These are phyloP conservation scores for Cydia amplana DNA, from an alignment of 1,140 invertebrate species.

Conservation along the genomic window DNA sequence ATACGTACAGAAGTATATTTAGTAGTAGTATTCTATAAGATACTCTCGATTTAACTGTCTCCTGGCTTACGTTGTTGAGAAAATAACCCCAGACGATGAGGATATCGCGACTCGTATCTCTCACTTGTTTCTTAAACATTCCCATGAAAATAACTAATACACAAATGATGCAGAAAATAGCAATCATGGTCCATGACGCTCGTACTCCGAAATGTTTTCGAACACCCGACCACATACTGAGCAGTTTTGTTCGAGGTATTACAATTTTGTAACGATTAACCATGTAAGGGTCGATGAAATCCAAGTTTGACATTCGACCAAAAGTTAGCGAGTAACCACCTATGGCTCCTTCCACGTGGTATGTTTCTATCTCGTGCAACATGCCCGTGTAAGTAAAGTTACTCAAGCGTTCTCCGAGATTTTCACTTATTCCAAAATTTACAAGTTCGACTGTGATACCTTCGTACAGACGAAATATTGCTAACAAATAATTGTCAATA, in stretches of 20 bases:
- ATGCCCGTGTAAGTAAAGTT: conserved; percentile 33
- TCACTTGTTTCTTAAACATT: conserved; percentile 31
- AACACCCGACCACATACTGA: conserved; percentile 37
- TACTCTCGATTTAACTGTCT: conserved; percentile 10
- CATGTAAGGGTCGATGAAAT: conserved; percentile 37
- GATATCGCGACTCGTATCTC: conserved; percentile 34
- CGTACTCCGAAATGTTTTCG: conserved; percentile 16
- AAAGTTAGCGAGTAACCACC: conserved; percentile 36
- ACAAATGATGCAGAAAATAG: conserved; percentile 17
- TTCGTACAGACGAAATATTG: conserved; percentile 31
- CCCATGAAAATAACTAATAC: conserved; percentile 9
- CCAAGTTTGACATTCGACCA: conserved; percentile 10
- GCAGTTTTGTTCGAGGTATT: conserved; percentile 21
- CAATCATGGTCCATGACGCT: neutral
- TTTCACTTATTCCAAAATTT: conserved; percentile 6
- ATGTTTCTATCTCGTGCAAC: conserved; percentile 25
- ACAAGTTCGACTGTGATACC: conserved; percentile 22
- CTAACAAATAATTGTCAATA: conserved; percentile 27
- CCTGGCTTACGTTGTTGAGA: conserved; percentile 34
- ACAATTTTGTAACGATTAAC: conserved; percentile 35
- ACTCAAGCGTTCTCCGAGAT: neutral
- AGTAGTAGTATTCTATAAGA: conserved; percentile 33
- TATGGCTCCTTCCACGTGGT: conserved; percentile 35
- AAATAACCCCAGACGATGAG: conserved; percentile 44
- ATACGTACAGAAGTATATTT: conserved; percentile 36